Evolutionary conservation across 2,888 invertebrate genomes (phyloP).

Genomic region (Mamestra brassicae): DNA sequence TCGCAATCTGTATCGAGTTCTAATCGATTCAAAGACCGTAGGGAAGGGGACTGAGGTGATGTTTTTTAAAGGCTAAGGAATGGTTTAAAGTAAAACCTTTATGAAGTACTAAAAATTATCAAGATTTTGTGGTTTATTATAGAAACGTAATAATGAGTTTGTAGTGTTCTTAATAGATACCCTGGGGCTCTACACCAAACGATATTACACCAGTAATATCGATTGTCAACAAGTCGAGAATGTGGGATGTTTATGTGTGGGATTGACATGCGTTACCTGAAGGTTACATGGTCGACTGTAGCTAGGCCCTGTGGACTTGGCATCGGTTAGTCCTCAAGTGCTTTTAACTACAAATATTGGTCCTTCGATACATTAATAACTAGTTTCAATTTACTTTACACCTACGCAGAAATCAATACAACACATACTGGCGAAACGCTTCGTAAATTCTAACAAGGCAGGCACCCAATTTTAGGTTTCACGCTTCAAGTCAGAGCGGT

Average conservation of each 20-base stretch:
- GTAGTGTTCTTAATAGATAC: too few species aligned
- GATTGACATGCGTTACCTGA: not conserved
- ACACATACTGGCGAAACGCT: conserved; percentile 7
- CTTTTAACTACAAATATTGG: not conserved
- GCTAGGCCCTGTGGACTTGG: not conserved
- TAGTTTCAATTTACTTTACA: not conserved
- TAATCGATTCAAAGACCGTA: conserved; percentile 50
- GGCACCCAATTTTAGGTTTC: conserved; percentile 38
- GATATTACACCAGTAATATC: not conserved
- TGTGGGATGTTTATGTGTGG: not conserved
- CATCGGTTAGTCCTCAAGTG: not conserved
- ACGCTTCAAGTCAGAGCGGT: conserved; percentile 18
- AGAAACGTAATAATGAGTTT: too few species aligned
- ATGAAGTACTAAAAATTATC: too few species aligned
- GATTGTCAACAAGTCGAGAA: not conserved
- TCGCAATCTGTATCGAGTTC: conserved; percentile 63
- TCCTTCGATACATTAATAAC: not conserved
- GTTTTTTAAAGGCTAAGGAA: not conserved
- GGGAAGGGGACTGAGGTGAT: conserved; percentile 1
- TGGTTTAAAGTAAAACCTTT: not conserved
- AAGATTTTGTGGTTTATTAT: not conserved
- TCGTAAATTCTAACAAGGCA: conserved; percentile 18
- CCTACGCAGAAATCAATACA: conserved; percentile 24
- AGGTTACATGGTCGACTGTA: not conserved
- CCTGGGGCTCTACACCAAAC: not conserved